A percentile compares a stretch with the other conserved stretches of the same genome.
Conservation (phyloP, 2,797 vertebrate species). For the Coccyzus lansbergi region DNA sequence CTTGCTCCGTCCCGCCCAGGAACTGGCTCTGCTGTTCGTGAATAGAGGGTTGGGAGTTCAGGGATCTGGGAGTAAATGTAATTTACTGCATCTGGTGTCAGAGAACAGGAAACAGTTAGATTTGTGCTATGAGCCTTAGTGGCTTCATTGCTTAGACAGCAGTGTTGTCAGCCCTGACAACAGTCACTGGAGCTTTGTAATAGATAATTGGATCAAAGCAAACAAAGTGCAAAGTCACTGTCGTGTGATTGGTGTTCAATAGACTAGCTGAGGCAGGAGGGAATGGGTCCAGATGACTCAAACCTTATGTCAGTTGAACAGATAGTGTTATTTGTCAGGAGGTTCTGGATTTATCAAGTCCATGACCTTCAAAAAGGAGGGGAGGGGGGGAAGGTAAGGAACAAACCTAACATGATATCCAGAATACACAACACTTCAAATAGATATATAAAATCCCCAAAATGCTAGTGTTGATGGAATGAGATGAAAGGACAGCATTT, state of each 20-base stretch:
- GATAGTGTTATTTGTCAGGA: slow-evolving; percentile 68
- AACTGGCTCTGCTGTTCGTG: slow-evolving; percentile 78
- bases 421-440: not conserved
- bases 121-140: slow-evolving; percentile 67
- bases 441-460: not conserved
- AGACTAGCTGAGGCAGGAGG: slow-evolving; percentile 86
- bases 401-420: not conserved
- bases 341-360: slow-evolving; percentile 69
- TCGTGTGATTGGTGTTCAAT: slow-evolving; percentile 82
- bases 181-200: slow-evolving; percentile 75
- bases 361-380: not conserved
- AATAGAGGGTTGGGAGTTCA: slow-evolving; percentile 82
- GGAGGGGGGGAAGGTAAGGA: not conserved
- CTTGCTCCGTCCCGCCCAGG: slow-evolving; percentile 82
- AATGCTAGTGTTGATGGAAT: not conserved
- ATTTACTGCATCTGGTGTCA: slow-evolving; percentile 82
- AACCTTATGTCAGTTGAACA: slow-evolving; percentile 47
- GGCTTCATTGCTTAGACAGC: slow-evolving; percentile 86
- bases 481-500: not conserved
- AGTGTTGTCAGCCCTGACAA: slow-evolving; percentile 81
- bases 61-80: slow-evolving; percentile 85
- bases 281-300: slow-evolving; percentile 79
- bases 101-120: slow-evolving; percentile 81
- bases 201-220: slow-evolving; percentile 80
- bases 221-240: slow-evolving; percentile 86